Evolutionary conservation across 2,113 vertebrate species (phyloP), one percentile per base, ranked within the genome.

Genomic region (Cathartes aura): DNA sequence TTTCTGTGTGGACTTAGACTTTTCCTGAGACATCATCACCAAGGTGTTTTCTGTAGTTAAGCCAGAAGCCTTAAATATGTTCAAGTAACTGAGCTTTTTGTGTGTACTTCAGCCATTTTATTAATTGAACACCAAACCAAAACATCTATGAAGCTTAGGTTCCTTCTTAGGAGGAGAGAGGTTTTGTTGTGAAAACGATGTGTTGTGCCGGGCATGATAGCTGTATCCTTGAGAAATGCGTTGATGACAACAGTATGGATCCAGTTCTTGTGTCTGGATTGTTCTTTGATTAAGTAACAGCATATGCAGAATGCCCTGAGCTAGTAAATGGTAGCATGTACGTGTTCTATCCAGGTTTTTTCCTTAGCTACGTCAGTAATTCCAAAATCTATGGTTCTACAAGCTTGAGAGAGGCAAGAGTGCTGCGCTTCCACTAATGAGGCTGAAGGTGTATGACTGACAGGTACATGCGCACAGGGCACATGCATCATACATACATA

Each of bases 401-500:
- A 76, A 29, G 11, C 32, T 13, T 43, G 52, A 62, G 52, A 12
- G 9, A 66, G 24, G 62, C 15, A 17, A 6, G 47, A 29, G 36
- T 40, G 45, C 45, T 87, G 59, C 1, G 0, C 12, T 43, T 76
- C 12, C 53, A 18, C 19, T 8, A 23, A 6, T 13, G 60, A 47
- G 36, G 34, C 56, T 73, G 63, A 67, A 59, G 58, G 19, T 40
- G 26, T 15, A 0, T 76, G 50, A 19, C 23, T 0, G 2, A 1
- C 15, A 15, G 34, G 8, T 55, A 15, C 8, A 0, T 4, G 23
- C 4, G 3, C 18, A 2, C 2, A 3, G 47, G 17, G 27, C 30
- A 3, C 10, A 2, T 18, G 10, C 5, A 2, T 38, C 29, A 2
- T 7, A 4, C 5, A 7, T 52, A 15, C 6, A 3, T 59, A 22